A percentile compares a stretch with the other conserved stretches of the same genome.
Evolutionary conservation across 2,797 vertebrate genomes (phyloP).

Genomic region (Eremophila alpestris): DNA sequence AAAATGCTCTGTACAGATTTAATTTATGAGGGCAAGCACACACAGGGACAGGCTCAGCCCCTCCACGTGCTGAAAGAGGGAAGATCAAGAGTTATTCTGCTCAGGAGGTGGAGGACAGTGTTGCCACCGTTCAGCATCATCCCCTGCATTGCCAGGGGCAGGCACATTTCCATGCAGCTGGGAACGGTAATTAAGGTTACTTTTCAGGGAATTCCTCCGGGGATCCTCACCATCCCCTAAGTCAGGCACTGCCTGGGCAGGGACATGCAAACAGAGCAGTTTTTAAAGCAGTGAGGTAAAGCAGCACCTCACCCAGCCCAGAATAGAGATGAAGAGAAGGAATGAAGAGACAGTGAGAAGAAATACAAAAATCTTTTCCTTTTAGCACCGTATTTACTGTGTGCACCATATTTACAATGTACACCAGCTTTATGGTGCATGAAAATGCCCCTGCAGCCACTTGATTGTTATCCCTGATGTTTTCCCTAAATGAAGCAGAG

Average conservation of each 20-base stretch:
- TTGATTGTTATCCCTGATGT: neutral
- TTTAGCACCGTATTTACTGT: neutral
- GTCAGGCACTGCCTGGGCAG: neutral
- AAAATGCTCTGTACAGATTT: neutral
- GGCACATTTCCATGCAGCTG: conserved; percentile 14
- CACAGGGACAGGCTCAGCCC: neutral
- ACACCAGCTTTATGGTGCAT: neutral
- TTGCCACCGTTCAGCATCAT: neutral
- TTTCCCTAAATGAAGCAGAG: neutral
- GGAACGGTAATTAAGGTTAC: conserved; percentile 49
- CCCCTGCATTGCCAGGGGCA: neutral
- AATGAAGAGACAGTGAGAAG: neutral
- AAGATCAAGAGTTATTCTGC: neutral
- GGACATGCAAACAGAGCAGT: neutral
- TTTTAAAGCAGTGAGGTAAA: neutral
- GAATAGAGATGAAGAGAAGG: neutral
- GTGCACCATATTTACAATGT: neutral
- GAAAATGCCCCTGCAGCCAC: neutral
- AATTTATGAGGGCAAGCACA: neutral
- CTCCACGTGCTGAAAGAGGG: neutral
- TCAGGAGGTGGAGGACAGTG: neutral
- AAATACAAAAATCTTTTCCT: neutral
- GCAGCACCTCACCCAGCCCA: neutral
- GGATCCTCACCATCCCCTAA: neutral
- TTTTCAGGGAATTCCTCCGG: conserved; percentile 37